Evolutionary conservation across 2,797 vertebrate genomes (phyloP), one percentile per base, ranked within the genome.

Genomic region (Gephyroberyx darwinii): DNA sequence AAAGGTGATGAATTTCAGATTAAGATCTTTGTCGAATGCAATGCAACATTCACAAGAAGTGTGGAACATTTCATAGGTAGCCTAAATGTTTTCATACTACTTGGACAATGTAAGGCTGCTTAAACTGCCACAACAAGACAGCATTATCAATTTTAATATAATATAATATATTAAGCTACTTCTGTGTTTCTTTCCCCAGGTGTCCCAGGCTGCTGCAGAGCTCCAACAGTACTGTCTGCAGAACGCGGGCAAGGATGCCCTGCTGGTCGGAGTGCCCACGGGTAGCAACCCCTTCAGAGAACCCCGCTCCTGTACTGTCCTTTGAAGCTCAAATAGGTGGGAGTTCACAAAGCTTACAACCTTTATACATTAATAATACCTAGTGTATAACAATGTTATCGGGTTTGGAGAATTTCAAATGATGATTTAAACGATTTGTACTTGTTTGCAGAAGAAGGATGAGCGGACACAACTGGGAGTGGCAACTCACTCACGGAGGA

Each of bases 281-380:
- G 96, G 96, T 75, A 99, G 96, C 91, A 99, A 99, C 89, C 97
- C 97, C 41, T 99, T 98, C 91, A 95, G 97, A 70, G 97, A 99
- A 35, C 97, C 95, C 0, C 92, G 96, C 41, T 98, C 97, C 84
- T 99, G 97, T 50, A 74, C 93, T 63, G 88, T 99, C 0, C 93
- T 99, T 62, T 99, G 92, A 96, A 83, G 64, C 19, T 12, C 51
- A 69, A 3, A 8, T 41, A 14, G 26, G 83, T 85, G 62, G 81
- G 74, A 51, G 3, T 52, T 61, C 51, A 26, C 13, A 0, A 20
- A 30, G n/a, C 8, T 14, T 3, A 22, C 5, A 35, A 16, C n/a
- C 2, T 60, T 67, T 35, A 9, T 33, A 41, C 52, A 14, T 26
- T 35, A 55, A 1, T 16, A 20, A 56, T 1, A 13, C 13, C 0